phyloP scores from a whole-genome alignment of 2,888 invertebrate species.

The Acanthopleura granulata region DNA sequence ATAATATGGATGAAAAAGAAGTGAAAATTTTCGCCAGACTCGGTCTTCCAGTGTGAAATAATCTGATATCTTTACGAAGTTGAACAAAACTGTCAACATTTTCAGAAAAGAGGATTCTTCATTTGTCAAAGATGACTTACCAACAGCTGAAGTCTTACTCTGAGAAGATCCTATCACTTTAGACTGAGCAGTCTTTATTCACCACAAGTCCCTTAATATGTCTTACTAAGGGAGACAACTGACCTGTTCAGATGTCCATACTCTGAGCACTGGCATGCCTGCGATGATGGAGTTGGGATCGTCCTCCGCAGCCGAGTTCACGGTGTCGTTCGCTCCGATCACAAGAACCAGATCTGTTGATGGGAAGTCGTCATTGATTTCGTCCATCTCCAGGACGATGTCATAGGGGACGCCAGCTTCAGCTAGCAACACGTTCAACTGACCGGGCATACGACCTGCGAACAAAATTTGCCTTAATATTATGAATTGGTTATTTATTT shows the following conservation, averaged over 20 bases:
- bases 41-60: too few relatives aligned
- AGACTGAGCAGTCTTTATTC: too few relatives aligned
- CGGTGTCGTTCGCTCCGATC: constrained; percentile 91
- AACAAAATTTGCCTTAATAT: constrained; percentile 15
- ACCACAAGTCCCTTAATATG: too few relatives aligned
- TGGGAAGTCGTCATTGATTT: constrained; percentile 88
- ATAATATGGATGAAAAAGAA: too few relatives aligned
- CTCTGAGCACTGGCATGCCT: constrained; percentile 91
- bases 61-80: too few relatives aligned
- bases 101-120: too few relatives aligned
- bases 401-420: constrained; percentile 95
- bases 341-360: constrained; percentile 88
- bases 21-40: too few relatives aligned
- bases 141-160: too few relatives aligned
- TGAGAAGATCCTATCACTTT: too few relatives aligned
- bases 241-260: constrained; percentile 89
- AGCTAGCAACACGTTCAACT: constrained; percentile 89
- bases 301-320: constrained; percentile 90
- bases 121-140: too few relatives aligned
- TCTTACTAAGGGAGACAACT: constrained; percentile 27
- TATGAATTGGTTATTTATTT: too few relatives aligned
- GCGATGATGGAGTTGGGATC: constrained; percentile 93
- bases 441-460: constrained; percentile 90
- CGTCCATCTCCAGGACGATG: constrained; percentile 90
- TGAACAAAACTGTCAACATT: too few relatives aligned